phyloP scores from a whole-genome alignment of 1,140 invertebrate genomes.

The Drosophila grimshawi region DNA sequence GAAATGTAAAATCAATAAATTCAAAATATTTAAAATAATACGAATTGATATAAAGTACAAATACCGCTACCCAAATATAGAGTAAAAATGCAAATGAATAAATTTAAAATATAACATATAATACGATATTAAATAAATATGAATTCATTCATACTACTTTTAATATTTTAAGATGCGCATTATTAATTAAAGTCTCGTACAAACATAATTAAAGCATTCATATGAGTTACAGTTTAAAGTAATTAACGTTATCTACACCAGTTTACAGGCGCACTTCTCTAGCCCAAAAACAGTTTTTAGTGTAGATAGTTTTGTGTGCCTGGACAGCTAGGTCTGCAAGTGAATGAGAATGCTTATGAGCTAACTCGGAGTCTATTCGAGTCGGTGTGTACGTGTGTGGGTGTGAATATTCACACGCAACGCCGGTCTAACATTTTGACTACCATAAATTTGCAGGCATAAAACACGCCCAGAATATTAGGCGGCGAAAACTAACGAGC shows the following conservation, averaged over 20 bases:
- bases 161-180: no score
- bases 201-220: no score
- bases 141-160: no score
- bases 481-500: constrained; percentile 33
- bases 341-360: constrained; percentile 43
- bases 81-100: no score
- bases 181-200: no score
- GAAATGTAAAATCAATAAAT: no score
- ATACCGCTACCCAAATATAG: no score
- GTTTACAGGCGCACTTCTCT: background rate
- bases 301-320: background rate
- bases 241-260: background rate
- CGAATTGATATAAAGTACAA: no score
- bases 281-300: background rate
- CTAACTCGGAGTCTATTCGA: constrained; percentile 20
- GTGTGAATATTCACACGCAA: constrained; percentile 44
- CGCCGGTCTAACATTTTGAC: constrained; percentile 40
- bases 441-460: constrained; percentile 65
- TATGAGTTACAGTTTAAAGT: background rate
- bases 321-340: constrained; percentile 40
- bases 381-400: constrained; percentile 18
- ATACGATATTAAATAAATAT: no score
- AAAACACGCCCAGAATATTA: constrained; percentile 71
- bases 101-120: no score
- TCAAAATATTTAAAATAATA: no score